phyloP scores from a whole-genome alignment of 2,888 invertebrate species.

The Scaptomyza tumidula region DNA sequence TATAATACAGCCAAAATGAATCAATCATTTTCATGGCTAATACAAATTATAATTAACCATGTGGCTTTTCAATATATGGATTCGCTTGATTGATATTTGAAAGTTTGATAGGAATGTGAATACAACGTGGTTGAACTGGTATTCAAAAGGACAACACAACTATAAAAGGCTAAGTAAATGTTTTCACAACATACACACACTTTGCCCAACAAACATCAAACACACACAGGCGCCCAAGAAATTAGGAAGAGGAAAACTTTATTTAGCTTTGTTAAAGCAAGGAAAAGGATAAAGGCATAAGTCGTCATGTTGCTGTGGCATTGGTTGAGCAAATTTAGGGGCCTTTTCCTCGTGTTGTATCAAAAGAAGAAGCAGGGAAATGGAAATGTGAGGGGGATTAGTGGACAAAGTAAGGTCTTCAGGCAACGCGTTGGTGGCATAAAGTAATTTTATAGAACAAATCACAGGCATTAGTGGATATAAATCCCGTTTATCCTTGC shows the following conservation, averaged over 20 bases:
- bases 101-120: conserved; percentile 8
- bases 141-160: conserved; percentile 14
- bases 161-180: conserved; percentile 37
- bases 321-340: conserved; percentile 58
- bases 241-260: conserved; percentile 22
- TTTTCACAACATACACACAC: conserved; percentile 26
- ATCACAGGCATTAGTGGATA: conserved; percentile 79
- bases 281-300: conserved; percentile 65
- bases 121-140: conserved; percentile 31
- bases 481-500: conserved; percentile 79
- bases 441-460: conserved; percentile 80
- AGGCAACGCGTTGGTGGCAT: conserved; percentile 67
- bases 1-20: conserved; percentile 8
- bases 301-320: conserved; percentile 57
- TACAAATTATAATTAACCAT: conserved; percentile 57
- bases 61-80: conserved; percentile 48
- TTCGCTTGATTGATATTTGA: conserved; percentile 33
- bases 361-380: conserved; percentile 1
- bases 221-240: conserved; percentile 18
- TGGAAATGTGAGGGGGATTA: neutral
- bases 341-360: conserved; percentile 12
- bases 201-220: neutral
- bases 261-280: conserved; percentile 52
- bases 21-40: conserved; percentile 36
- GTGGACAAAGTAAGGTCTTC: conserved; percentile 39